Base-by-base conservation (phyloP, 2,888 invertebrate species). In the Endotricha flammealis region DNA sequence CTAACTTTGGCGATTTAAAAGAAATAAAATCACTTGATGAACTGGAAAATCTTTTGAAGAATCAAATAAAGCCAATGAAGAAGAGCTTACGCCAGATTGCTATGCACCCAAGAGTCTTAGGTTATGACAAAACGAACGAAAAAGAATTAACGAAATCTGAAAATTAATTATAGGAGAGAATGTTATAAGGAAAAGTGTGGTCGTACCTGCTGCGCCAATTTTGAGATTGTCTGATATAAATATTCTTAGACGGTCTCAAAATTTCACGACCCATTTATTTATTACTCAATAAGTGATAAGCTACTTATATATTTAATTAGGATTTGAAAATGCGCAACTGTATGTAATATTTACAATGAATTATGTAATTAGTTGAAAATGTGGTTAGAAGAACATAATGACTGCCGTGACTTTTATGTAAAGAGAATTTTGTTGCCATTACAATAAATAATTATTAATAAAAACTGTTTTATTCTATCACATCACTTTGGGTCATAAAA, bases 211-310 rank as follows among this genome's bases (percentile, higher is more conserved):
- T 29, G 28, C n/a, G 11, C 20, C 46, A 68, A 75, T 85, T 82
- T 85, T 81, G 86, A 65, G 72, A 72, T 63, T 74, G 81, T 77
- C 86, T 57, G 83, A 86, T 76, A 63, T 13, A 13, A 44, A 47
- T 49, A 46, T 50, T 70, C 86, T 86, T 83, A 78, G 83, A 85
- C 83, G 78, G 58, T 79, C 65, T 74, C 86, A 77, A 74, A 78
- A 77, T 81, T 70, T 52, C 35, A 51, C 60, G 64, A 66, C 60
- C 57, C 60, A 46, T 37, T 42, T 48, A 39, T 54, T 42, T 48
- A 48, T 46, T 42, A 48, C 38, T 40, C 41, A 46, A 39, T 14
- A 43, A 38, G 42, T 29, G 29, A 39, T 32, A 27, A 29, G 14
- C 9, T 39, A 35, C 14, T 32, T 22, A 22, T 29, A 36, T 13